Percentiles rank a stretch among this genome's conserved stretches.
Evolutionary conservation across 2,797 vertebrate species (phyloP).

Genomic region (Scarus forsteni): DNA sequence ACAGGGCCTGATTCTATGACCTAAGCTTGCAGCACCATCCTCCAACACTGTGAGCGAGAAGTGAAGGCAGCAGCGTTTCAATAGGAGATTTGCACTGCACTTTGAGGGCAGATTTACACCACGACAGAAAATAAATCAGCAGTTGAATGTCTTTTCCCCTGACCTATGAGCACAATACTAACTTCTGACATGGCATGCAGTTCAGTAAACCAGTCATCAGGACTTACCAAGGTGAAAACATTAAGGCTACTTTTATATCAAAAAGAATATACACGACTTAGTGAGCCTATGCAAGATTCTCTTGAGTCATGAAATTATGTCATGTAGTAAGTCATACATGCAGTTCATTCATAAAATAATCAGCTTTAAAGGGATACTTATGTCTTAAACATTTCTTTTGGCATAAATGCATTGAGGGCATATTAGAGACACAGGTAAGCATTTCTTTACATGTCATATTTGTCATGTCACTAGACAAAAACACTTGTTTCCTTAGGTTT

Average conservation of each 20-base stretch:
- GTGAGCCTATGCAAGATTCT: constrained; percentile 51
- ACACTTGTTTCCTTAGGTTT: constrained; percentile 93
- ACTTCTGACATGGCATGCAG: constrained; percentile 81
- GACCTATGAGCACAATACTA: constrained; percentile 64
- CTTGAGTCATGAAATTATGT: constrained; percentile 42
- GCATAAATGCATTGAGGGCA: constrained; percentile 72
- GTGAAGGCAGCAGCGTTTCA: constrained; percentile 97
- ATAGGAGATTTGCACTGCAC: constrained; percentile 80
- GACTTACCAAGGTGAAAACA: constrained; percentile 75
- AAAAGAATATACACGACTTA: constrained; percentile 60
- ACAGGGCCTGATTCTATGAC: constrained; percentile 99
- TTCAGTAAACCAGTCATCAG: constrained; percentile 60
- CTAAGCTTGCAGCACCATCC: constrained; percentile 97
- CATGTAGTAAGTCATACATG: constrained; percentile 72
- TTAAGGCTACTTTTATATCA: constrained; percentile 40
- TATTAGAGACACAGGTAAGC: constrained; percentile 76
- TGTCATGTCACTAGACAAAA: constrained; percentile 80
- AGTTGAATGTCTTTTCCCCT: constrained; percentile 45
- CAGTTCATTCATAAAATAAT: constrained; percentile 75
- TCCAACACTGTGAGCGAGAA: constrained; percentile 99
- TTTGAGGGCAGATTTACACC: constrained; percentile 80
- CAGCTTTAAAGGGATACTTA: constrained; percentile 48
- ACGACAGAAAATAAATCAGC: constrained; percentile 68
- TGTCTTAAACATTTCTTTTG: constrained; percentile 60
- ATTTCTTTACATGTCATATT: constrained; percentile 73